phyloP scores from a whole-genome alignment of 2,797 vertebrate species.

The Acomys russatus region DNA sequence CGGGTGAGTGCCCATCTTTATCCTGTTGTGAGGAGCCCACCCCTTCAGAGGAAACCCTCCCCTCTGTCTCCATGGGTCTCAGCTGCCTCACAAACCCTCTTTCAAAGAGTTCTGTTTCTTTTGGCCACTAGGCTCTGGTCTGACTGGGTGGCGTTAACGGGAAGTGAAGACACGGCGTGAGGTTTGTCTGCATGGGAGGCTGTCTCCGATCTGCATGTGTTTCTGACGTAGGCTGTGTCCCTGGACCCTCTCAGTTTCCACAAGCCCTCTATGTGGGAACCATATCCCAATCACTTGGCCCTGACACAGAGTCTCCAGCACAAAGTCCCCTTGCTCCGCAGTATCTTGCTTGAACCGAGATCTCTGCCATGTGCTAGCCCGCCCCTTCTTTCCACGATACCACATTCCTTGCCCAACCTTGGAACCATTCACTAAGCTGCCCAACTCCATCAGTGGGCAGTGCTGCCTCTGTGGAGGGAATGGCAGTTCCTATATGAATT shows the following conservation, averaged over 20 bases:
- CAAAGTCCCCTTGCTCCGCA: not conserved
- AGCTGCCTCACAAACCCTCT: not conserved
- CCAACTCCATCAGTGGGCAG: too few relatives aligned
- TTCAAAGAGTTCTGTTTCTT: not conserved
- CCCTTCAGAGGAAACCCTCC: not conserved
- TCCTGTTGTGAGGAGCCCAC: not conserved
- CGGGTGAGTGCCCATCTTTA: not conserved
- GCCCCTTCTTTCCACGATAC: not conserved
- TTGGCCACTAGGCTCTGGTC: not conserved
- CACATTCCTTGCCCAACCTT: not conserved
- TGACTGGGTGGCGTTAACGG: not conserved
- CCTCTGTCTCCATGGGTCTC: not conserved
- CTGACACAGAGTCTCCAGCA: not conserved
- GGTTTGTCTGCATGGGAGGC: not conserved
- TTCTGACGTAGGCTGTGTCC: not conserved
- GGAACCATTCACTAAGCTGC: not conserved
- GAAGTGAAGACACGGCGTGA: rapidly evolving
- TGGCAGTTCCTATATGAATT: not conserved
- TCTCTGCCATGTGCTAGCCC: not conserved
- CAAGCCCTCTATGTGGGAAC: not conserved
- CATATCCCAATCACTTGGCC: not conserved
- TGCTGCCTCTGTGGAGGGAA: not conserved
- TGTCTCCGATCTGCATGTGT: not conserved
- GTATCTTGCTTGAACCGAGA: not conserved
- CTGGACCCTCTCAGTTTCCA: not conserved